These are phyloP conservation scores for Yponomeuta sedellus DNA, from an alignment of 2,888 invertebrate genomes.

Conservation along the genomic window DNA sequence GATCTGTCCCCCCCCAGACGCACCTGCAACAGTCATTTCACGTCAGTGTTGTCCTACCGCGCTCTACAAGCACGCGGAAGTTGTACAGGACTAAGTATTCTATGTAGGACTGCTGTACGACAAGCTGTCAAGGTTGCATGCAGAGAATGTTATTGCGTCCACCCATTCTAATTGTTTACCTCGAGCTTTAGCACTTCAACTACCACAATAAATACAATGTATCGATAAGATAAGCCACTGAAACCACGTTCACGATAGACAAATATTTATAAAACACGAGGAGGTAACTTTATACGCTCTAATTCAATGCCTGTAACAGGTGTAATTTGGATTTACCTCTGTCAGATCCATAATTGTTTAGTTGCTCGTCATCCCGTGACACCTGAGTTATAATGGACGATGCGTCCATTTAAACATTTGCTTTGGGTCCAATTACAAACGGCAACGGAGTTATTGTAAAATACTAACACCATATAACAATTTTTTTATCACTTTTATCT, in stretches of 20 bases:
- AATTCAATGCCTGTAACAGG: constrained; percentile 72
- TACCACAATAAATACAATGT: constrained; percentile 27
- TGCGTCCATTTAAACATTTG: constrained; percentile 91
- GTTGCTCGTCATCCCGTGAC: constrained; percentile 97
- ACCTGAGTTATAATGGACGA: constrained; percentile 99
- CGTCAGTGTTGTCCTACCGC: neutral
- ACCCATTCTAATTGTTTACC: constrained; percentile 69
- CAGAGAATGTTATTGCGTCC: constrained; percentile 59
- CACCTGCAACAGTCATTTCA: constrained; percentile 65
- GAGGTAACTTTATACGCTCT: constrained; percentile 71
- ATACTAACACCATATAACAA: constrained; percentile 76
- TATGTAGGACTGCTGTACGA: constrained; percentile 39
- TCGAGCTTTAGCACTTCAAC: constrained; percentile 44
- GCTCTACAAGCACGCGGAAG: constrained; percentile 29
- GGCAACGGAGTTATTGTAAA: constrained; percentile 68
- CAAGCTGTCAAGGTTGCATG: constrained; percentile 63
- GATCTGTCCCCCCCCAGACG: constrained; percentile 74
- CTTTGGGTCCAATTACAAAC: constrained; percentile 70
- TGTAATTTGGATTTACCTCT: constrained; percentile 86
- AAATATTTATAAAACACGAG: constrained; percentile 57
- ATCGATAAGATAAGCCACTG: constrained; percentile 24
- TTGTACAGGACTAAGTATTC: constrained; percentile 22
- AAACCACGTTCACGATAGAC: constrained; percentile 37
- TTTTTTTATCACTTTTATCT: constrained; percentile 76
- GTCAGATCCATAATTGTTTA: constrained; percentile 93